Conservation (phyloP, 2,888 invertebrate genomes). For the Capitulum mitella region DNA sequence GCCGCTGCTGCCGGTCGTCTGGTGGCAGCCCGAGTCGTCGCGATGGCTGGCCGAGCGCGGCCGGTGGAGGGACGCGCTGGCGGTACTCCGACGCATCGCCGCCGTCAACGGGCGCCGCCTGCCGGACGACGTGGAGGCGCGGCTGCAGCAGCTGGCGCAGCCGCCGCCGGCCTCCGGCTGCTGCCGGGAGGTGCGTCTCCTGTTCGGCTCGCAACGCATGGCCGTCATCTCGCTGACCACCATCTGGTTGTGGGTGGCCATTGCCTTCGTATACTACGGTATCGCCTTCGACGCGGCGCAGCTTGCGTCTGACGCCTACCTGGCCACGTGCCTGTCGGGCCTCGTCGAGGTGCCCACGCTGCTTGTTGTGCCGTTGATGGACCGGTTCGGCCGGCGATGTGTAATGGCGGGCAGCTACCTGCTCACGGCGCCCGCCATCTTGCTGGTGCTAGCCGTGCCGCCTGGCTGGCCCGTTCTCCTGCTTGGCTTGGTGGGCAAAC, state of each 20-base stretch:
- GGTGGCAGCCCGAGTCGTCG: neutral
- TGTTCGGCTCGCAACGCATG: neutral
- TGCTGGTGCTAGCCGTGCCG: slow-evolving; percentile 43
- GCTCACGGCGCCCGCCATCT: slow-evolving; percentile 44
- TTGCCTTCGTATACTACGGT: slow-evolving; percentile 46
- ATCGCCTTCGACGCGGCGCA: slow-evolving; percentile 45
- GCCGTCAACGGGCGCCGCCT: neutral
- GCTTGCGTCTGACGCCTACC: slow-evolving; percentile 46
- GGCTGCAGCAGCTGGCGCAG: neutral
- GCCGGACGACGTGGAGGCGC: neutral
- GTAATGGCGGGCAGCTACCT: slow-evolving; percentile 45
- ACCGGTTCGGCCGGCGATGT: slow-evolving; percentile 45
- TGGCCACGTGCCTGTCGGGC: slow-evolving; percentile 47
- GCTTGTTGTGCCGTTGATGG: slow-evolving; percentile 42
- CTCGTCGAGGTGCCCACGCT: slow-evolving; percentile 47
- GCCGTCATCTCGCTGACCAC: neutral
- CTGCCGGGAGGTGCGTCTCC: neutral
- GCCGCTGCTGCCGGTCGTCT: slow-evolving; percentile 41
- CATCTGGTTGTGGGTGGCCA: neutral
- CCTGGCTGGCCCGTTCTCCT: slow-evolving; percentile 35
- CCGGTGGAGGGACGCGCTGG: neutral
- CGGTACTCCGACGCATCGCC: neutral
- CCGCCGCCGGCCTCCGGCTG: neutral
- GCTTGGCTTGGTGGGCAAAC: slow-evolving; percentile 41
- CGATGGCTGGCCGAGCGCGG: neutral